A percentile compares a stretch with the other conserved stretches of the same genome.
Evolutionary conservation across 2,888 invertebrate species (phyloP).

Genomic region (Cyaniris semiargus): DNA sequence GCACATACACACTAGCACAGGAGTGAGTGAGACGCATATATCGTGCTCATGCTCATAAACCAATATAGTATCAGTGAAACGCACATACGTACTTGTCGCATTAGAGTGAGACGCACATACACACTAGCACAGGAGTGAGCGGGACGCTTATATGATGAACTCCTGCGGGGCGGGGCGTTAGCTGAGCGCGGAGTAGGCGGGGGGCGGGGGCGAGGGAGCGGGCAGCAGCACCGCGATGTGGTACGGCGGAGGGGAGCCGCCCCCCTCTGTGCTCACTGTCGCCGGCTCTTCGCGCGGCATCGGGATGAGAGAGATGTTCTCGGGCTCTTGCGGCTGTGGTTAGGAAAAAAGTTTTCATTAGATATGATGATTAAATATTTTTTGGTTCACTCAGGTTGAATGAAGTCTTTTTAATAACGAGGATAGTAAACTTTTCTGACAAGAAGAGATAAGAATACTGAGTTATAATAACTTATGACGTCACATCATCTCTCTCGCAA

Average conservation of each 20-base stretch:
- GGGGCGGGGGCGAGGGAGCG: conserved; percentile 69
- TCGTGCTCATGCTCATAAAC: conserved; percentile 47
- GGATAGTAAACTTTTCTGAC: no score
- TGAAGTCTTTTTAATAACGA: no score
- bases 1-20: conserved; percentile 38
- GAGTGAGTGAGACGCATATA: neutral
- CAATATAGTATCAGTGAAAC: neutral
- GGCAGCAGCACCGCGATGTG: conserved; percentile 90
- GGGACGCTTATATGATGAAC: conserved; percentile 62
- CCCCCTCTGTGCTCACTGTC: conserved; percentile 40
- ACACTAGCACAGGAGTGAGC: conserved; percentile 8
- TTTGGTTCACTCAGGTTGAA: no score
- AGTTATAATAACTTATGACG: no score
- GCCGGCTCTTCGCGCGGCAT: conserved; percentile 52
- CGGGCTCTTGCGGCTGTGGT: conserved; percentile 42
- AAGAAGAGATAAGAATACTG: no score
- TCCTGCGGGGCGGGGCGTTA: conserved; percentile 70
- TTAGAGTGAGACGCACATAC: conserved; percentile 1
- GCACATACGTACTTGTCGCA: neutral
- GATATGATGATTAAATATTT: no score
- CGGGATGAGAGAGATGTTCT: conserved; percentile 62
- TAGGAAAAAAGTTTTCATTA: neutral
- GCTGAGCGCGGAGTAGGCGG: conserved; percentile 88
- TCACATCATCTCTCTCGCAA: no score
- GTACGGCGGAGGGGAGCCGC: conserved; percentile 87